Evolutionary conservation across 2,888 invertebrate species (phyloP).

Genomic region (Linyphia triangularis): DNA sequence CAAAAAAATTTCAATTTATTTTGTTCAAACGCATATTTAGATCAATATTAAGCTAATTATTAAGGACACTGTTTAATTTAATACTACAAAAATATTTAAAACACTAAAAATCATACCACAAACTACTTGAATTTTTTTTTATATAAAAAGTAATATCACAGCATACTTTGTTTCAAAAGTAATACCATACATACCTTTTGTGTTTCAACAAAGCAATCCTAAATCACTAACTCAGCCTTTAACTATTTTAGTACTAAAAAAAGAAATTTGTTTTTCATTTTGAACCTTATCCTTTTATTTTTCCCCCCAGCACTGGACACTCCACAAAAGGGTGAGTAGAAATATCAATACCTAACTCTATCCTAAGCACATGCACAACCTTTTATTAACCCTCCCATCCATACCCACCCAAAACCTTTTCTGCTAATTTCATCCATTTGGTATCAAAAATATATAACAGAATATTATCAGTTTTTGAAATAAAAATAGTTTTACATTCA

Average conservation of each 20-base stretch:
- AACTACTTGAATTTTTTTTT: too few relatives aligned
- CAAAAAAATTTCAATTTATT: too few relatives aligned
- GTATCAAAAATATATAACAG: background rate
- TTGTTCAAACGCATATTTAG: too few relatives aligned
- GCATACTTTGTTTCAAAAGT: too few relatives aligned
- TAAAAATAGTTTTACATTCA: too few relatives aligned
- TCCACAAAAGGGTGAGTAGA: conserved; percentile 76
- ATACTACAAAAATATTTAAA: too few relatives aligned
- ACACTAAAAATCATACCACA: too few relatives aligned
- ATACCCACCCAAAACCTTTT: conserved; percentile 23
- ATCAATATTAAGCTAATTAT: too few relatives aligned
- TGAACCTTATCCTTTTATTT: conserved; percentile 73
- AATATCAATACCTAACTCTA: conserved; percentile 70
- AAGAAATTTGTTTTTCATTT: conserved; percentile 56
- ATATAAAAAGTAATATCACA: too few relatives aligned
- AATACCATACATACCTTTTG: too few relatives aligned
- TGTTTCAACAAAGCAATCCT: too few relatives aligned
- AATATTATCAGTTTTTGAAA: background rate
- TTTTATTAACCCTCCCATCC: background rate
- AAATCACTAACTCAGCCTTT: background rate
- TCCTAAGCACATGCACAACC: conserved; percentile 67
- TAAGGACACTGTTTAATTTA: too few relatives aligned
- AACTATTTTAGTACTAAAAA: conserved; percentile 43
- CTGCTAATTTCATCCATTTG: background rate
- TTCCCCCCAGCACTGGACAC: conserved; percentile 75